Base-by-base conservation (phyloP, 1,140 invertebrate species). In the Penaeus chinensis region DNA sequence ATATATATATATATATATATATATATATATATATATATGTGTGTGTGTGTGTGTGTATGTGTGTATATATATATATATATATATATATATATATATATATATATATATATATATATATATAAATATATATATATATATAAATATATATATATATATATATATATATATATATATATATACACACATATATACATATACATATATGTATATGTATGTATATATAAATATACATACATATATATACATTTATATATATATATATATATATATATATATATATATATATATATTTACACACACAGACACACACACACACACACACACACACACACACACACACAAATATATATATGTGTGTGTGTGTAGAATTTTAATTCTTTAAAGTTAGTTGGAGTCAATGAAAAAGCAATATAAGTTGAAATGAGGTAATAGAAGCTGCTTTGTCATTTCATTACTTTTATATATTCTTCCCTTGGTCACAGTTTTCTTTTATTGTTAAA, bases 221-320 rank as follows among this genome's bases (percentile, higher is more conserved):
- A 69, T 18, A 69, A 8, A 69, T 18, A 69, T 24, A 69, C 65
- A 69, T 18, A 69, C 65, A 69, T 69, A 69, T 69, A 7, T n/a
- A n/a, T n/a, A n/a, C n/a, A n/a, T n/a, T n/a, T n/a, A 69, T 69
- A 69, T 69, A 69, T 69, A 69, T 69, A 69, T 69, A 69, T 69
- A 69, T 69, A 69, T 69, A 69, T 69, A 69, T 69, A 69, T 69
- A 69, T 69, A 69, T 69, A 69, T 69, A 69, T 69, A 69, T 69
- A 69, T 7, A 69, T 69, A 69, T 69, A 69, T 69, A 69, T 69
- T n/a, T n/a, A n/a, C n/a, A n/a, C n/a, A n/a, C n/a, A n/a, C n/a
- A n/a, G n/a, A n/a, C n/a, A n/a, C n/a, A n/a, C n/a, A n/a, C n/a
- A n/a, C n/a, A n/a, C n/a, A n/a, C n/a, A n/a, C n/a, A n/a, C n/a